These are phyloP conservation scores for Megaleporinus macrocephalus DNA, from an alignment of 2,113 vertebrate species.

Conservation along the genomic window DNA sequence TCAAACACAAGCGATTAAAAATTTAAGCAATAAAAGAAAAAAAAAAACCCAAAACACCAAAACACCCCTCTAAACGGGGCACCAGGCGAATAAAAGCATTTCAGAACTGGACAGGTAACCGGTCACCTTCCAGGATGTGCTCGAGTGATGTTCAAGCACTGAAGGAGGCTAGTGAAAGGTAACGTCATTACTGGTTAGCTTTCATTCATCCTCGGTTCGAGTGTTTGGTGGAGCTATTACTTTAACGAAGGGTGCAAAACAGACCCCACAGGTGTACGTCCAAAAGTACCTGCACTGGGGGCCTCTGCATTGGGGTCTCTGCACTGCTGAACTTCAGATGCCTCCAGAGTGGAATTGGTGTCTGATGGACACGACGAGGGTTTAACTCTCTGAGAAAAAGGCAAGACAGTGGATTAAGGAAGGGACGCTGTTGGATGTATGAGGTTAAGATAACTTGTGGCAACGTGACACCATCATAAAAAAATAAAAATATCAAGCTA, in stretches of 20 bases:
- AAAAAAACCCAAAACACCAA: no score
- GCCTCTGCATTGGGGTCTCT: no score
- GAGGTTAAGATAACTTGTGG: no score
- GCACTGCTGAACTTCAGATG: no score
- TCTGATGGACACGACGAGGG: no score
- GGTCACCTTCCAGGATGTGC: background rate
- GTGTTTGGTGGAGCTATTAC: background rate
- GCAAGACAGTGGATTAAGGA: no score
- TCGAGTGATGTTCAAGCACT: background rate
- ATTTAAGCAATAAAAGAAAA: background rate
- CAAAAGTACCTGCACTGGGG: no score
- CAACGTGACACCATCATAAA: no score
- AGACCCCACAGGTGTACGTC: background rate
- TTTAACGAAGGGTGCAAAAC: background rate
- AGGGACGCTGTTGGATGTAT: no score
- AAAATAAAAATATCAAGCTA: no score
- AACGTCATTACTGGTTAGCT: background rate
- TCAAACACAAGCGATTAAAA: background rate
- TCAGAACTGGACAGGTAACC: background rate
- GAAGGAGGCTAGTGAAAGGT: background rate
- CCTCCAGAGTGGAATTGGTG: no score
- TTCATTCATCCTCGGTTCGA: background rate
- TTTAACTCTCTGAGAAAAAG: no score
- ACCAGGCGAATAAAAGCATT: background rate
- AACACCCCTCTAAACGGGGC: background rate